These are phyloP conservation scores for Trichonephila clavipes DNA, from an alignment of 1,140 invertebrate genomes.

Conservation along the genomic window DNA sequence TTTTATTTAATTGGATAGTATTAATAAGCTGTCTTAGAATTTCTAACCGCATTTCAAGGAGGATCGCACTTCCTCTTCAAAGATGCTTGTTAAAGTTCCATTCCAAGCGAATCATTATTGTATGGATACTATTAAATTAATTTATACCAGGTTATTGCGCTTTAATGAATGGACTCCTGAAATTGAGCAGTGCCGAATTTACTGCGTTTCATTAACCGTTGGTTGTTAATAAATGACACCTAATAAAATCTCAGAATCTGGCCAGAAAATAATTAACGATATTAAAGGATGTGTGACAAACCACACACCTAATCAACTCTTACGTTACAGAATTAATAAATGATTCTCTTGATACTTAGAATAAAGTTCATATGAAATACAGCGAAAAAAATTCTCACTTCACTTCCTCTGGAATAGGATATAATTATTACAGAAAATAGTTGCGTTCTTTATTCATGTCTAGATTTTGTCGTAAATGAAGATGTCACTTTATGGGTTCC, in stretches of 20 bases:
- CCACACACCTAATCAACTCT: background rate
- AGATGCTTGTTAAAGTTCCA: too few species aligned
- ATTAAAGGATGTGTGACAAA: background rate
- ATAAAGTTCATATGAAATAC: too few species aligned
- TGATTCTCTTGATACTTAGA: background rate
- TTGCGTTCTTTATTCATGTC: too few species aligned
- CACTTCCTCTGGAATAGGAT: too few species aligned
- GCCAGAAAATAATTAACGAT: background rate
- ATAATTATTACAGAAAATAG: too few species aligned
- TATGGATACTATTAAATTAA: background rate
- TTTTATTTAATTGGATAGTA: too few species aligned
- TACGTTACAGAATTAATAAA: background rate
- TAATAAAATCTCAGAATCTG: background rate
- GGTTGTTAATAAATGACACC: background rate
- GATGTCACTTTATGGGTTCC: too few species aligned
- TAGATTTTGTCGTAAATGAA: too few species aligned
- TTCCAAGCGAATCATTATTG: background rate
- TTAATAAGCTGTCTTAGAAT: too few species aligned
- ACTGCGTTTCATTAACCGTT: background rate
- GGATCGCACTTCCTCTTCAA: too few species aligned
- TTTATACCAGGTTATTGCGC: background rate
- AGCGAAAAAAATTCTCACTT: too few species aligned
- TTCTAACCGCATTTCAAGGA: too few species aligned
- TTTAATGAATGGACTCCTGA: background rate
- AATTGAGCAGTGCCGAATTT: background rate